phyloP scores from a whole-genome alignment of 1,140 invertebrate genomes.

The Drosophila teissieri region DNA sequence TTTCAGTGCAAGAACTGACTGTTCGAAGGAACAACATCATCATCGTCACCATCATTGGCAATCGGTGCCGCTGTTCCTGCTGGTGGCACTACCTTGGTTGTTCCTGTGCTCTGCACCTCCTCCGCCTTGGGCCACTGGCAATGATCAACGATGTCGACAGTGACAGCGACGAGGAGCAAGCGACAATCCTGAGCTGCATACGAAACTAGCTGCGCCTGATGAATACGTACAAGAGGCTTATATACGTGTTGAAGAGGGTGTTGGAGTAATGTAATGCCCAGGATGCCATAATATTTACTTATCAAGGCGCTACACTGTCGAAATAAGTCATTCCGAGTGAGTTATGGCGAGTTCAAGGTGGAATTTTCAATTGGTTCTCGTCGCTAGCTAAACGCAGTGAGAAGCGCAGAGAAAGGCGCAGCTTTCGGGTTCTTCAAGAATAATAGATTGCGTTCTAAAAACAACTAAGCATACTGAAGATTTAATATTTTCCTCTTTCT shows the following conservation, averaged over 20 bases:
- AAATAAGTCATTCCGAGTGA: conserved; percentile 11
- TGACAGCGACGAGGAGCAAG: conserved; percentile 78
- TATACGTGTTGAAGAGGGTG: conserved; percentile 42
- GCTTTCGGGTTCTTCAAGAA: background rate
- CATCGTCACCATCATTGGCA: conserved; percentile 40
- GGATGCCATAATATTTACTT: conserved; percentile 46
- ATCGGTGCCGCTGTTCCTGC: conserved; percentile 28
- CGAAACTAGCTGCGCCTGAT: conserved; percentile 60
- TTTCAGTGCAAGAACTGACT: conserved; percentile 17
- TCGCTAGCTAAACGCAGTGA: background rate
- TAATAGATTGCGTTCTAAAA: too few species aligned
- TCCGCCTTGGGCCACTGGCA: conserved; percentile 36
- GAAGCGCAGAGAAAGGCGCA: background rate
- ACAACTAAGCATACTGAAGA: too few species aligned
- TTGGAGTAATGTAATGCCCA: conserved; percentile 47
- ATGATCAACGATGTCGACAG: conserved; percentile 76
- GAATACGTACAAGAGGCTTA: conserved; percentile 39
- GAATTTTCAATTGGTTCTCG: background rate
- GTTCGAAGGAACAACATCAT: conserved; percentile 33
- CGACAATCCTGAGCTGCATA: conserved; percentile 82
- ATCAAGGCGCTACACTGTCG: conserved; percentile 37
- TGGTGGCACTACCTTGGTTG: conserved; percentile 19
- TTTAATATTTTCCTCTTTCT: too few species aligned
- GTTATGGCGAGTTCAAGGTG: conserved; percentile 1
- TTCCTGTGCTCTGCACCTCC: conserved; percentile 33